phyloP scores from a whole-genome alignment of 2,797 vertebrate genomes.

The Anguilla marmorata region DNA sequence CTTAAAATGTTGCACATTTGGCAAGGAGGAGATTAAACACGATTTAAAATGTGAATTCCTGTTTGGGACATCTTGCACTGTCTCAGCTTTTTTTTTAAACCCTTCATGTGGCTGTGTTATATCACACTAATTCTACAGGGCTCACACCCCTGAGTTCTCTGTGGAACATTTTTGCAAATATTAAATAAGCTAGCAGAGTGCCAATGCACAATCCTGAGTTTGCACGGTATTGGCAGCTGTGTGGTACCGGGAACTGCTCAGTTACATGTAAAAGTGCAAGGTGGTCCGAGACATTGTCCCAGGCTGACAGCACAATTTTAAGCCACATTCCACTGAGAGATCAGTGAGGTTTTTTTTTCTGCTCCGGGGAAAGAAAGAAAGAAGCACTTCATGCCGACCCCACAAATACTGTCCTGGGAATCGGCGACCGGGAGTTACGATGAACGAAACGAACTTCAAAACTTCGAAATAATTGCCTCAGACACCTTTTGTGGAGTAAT shows the following conservation, averaged over 20 bases:
- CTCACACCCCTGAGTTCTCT: neutral
- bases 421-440: neutral
- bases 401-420: neutral
- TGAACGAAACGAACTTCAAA: neutral
- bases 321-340: neutral
- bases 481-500: neutral
- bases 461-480: neutral
- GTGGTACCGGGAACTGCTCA: neutral
- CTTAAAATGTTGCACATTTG: neutral
- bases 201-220: neutral
- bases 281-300: neutral
- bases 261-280: neutral
- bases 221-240: neutral
- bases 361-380: neutral
- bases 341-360: neutral
- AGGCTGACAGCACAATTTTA: neutral
- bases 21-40: neutral
- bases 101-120: neutral
- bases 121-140: neutral
- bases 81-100: neutral
- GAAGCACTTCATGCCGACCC: neutral
- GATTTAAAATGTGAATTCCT: neutral
- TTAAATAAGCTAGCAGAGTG: neutral
- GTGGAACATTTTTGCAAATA: slow-evolving; percentile 2
- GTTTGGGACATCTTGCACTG: neutral